Evolutionary conservation across 1,140 invertebrate genomes (phyloP), one percentile per base, ranked within the genome.

Genomic region (Anastatus disparis): DNA sequence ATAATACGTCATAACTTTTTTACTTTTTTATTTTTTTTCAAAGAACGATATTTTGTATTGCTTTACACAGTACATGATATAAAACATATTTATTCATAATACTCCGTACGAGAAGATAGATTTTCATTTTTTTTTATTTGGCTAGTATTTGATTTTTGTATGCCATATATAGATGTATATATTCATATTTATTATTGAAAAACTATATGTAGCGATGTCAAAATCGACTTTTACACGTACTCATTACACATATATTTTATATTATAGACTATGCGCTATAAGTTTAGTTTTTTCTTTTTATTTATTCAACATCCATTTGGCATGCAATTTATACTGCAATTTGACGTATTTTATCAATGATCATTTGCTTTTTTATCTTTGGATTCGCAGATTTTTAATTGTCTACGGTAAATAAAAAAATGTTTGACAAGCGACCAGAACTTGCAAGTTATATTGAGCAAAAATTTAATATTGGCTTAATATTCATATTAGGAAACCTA

Each of bases 51-150:
- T 10, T 12, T 24, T 35, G 7, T 35, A 56, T 56, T 56, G 29
- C 53, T 42, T 40, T 7, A 58, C 55, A 58, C 35, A 58, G 55
- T 58, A 24, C 24, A 58, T 58, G 35, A 58, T 58, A 58, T 58
- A 58, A 58, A 58, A 58, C 55, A 58, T 35, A 38, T 58, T 58
- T n/a, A n/a, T n/a, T 9, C 9, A 17, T 7, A 31, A 10, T 24
- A 26, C 31, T 58, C 20, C 35, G 10, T 40, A 58, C 31, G 35
- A 58, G 31, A 24, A 58, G 10, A 58, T 35, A 35, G 10, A 35
- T 35, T 35, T 35, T 35, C 31, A 20, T 24, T 8, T 15, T 10
- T 44, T 2, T 44, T 44, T 17, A 8, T 24, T 40, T 40, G 26
- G 26, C 52, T 31, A 35, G 26, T 55, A 35, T 55, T 27, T 13